phyloP scores from a whole-genome alignment of 2,888 invertebrate genomes.

The Mesochorus sp. region DNA sequence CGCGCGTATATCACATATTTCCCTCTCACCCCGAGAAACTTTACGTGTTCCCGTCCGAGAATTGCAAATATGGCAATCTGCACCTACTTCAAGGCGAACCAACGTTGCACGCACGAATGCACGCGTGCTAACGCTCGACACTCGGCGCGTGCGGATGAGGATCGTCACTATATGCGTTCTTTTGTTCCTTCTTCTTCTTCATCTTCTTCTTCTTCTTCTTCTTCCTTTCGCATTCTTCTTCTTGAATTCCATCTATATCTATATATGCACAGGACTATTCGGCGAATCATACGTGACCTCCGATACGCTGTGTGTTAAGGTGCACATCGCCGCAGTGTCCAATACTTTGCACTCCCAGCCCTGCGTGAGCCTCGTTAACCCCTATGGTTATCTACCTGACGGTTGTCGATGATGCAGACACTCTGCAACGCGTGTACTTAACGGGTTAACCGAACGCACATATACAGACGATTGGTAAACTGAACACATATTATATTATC shows the following conservation, averaged over 20 bases:
- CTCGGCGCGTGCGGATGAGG: slow-evolving; percentile 31
- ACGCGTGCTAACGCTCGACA: slow-evolving; percentile 7
- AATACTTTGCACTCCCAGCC: not conserved
- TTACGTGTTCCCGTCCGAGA: not conserved
- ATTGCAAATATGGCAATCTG: slow-evolving; percentile 41
- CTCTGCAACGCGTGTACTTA: too few species aligned
- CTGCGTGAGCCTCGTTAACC: slow-evolving; percentile 38
- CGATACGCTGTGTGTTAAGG: not conserved
- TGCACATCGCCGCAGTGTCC: slow-evolving; percentile 6
- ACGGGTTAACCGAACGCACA: too few species aligned
- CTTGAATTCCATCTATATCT: not conserved
- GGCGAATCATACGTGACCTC: slow-evolving; percentile 32
- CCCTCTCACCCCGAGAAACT: not conserved
- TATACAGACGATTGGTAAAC: too few species aligned
- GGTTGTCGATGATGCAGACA: slow-evolving; percentile 5
- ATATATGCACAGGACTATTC: not conserved
- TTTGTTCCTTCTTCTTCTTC: not conserved
- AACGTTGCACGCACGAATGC: slow-evolving; percentile 1
- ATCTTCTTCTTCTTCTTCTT: not conserved
- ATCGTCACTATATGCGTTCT: not conserved
- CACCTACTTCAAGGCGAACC: slow-evolving; percentile 23
- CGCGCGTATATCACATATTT: not conserved
- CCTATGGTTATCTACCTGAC: slow-evolving; percentile 8
- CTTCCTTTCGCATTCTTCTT: not conserved
- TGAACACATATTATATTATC: too few species aligned